Percentiles rank a stretch among this genome's conserved stretches.
phyloP scores from a whole-genome alignment of 1,140 invertebrate genomes.

The Tetramorium alpestre region DNA sequence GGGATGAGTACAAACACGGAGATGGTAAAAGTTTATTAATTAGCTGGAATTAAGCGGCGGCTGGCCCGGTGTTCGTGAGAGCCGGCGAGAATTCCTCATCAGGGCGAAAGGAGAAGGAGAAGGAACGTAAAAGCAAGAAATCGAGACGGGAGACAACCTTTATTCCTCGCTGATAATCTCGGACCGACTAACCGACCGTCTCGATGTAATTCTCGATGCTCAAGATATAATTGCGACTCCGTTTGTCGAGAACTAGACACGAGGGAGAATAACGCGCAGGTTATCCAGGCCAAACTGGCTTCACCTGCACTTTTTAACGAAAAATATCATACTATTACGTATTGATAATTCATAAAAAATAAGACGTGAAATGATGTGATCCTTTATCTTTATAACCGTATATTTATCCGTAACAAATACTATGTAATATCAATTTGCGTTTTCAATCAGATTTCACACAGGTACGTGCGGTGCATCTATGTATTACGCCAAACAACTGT shows the following conservation, averaged over 20 bases:
- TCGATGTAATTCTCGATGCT: slow-evolving; percentile 41
- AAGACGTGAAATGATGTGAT: not conserved
- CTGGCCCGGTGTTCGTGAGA: slow-evolving; percentile 59
- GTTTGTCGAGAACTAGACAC: not conserved
- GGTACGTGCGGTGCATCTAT: not conserved
- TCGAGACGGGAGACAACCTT: slow-evolving; percentile 50
- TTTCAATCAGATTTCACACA: not conserved
- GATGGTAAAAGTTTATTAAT: slow-evolving; percentile 84
- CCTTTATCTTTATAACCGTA: not conserved
- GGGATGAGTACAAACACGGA: slow-evolving; percentile 75
- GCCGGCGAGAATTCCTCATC: slow-evolving; percentile 47
- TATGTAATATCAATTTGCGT: not conserved
- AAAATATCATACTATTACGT: not conserved
- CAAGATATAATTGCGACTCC: slow-evolving; percentile 45
- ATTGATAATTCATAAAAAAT: not conserved
- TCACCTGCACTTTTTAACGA: not conserved
- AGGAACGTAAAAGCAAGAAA: slow-evolving; percentile 38
- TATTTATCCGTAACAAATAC: not conserved
- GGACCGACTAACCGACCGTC: slow-evolving; percentile 41
- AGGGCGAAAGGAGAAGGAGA: slow-evolving; percentile 19
- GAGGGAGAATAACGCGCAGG: not conserved
- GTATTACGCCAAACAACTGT: not conserved
- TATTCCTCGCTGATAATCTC: slow-evolving; percentile 41
- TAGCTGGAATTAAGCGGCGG: slow-evolving; percentile 81
- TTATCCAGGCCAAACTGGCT: not conserved